Conservation (phyloP, 2,113 vertebrate genomes). For the Orycteropus afer region DNA sequence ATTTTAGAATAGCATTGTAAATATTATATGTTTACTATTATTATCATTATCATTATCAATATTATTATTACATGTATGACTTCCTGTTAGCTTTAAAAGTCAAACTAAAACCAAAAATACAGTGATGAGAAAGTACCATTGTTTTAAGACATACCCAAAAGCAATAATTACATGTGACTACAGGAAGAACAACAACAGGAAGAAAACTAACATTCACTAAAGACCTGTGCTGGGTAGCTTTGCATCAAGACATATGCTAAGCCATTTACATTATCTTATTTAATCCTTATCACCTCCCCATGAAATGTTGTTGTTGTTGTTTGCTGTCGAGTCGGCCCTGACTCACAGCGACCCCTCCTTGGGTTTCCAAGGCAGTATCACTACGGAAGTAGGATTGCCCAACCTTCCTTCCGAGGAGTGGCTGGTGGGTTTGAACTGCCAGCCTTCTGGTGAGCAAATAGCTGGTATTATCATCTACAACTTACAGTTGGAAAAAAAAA, state of each 20-base stretch:
- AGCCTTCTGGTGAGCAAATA: too few relatives aligned
- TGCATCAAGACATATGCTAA: too few relatives aligned
- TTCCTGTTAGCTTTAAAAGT: background rate
- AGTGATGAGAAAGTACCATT: background rate
- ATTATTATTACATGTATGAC: background rate
- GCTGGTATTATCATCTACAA: background rate
- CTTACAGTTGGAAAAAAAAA: background rate
- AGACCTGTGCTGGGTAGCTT: background rate
- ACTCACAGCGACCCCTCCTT: too few relatives aligned
- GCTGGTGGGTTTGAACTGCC: too few relatives aligned
- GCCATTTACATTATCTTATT: background rate
- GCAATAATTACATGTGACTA: too few relatives aligned
- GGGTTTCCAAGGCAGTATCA: too few relatives aligned
- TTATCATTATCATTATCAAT: too few relatives aligned
- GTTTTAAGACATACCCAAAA: background rate
- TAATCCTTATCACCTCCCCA: background rate
- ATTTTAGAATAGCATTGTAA: conserved; percentile 12
- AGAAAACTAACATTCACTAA: background rate
- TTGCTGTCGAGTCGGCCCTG: too few relatives aligned
- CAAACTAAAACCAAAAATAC: background rate
- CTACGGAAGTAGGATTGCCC: too few relatives aligned
- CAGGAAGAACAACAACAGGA: background rate
- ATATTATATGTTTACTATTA: background rate
- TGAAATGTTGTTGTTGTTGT: too few relatives aligned
- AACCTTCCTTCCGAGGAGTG: too few relatives aligned